phyloP scores from a whole-genome alignment of 2,888 invertebrate species.

The Drosophila algonquin region DNA sequence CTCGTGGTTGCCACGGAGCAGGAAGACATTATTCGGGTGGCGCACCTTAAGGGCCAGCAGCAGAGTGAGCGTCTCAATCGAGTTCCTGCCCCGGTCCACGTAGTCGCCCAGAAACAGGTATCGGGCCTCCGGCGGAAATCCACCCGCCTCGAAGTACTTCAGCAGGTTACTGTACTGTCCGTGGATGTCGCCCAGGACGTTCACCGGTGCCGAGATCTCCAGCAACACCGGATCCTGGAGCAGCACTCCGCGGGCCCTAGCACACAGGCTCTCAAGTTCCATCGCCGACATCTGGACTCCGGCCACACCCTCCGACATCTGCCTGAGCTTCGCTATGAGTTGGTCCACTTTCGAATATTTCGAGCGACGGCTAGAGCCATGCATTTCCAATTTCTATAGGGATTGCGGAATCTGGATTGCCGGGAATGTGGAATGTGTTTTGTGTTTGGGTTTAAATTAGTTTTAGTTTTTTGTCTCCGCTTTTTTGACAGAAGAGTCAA shows the following conservation, averaged over 20 bases:
- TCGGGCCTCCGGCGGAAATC: slow-evolving; percentile 98
- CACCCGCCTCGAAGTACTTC: slow-evolving; percentile 97
- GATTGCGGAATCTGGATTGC: too few relatives aligned
- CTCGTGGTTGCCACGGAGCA: slow-evolving; percentile 97
- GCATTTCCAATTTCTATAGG: too few relatives aligned
- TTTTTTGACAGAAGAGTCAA: too few relatives aligned
- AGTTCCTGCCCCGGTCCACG: slow-evolving; percentile 90
- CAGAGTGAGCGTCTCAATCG: slow-evolving; percentile 97
- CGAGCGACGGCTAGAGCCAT: neutral
- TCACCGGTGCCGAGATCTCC: slow-evolving; percentile 98
- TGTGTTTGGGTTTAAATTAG: too few relatives aligned
- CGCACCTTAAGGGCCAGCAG: slow-evolving; percentile 98
- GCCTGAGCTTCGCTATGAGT: slow-evolving; percentile 43
- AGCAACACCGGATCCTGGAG: slow-evolving; percentile 97
- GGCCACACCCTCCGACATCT: slow-evolving; percentile 86
- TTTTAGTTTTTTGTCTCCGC: too few relatives aligned
- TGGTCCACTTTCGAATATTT: slow-evolving; percentile 34
- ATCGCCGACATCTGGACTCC: slow-evolving; percentile 98
- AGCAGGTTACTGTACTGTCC: slow-evolving; percentile 98
- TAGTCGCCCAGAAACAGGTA: slow-evolving; percentile 97
- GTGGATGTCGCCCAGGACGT: slow-evolving; percentile 98
- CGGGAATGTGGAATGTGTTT: too few relatives aligned
- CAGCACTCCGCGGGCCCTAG: slow-evolving; percentile 98
- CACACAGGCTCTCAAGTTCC: slow-evolving; percentile 97
- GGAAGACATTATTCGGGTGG: slow-evolving; percentile 97